phyloP scores from a whole-genome alignment of 2,113 vertebrate genomes.

The Martes martes region DNA sequence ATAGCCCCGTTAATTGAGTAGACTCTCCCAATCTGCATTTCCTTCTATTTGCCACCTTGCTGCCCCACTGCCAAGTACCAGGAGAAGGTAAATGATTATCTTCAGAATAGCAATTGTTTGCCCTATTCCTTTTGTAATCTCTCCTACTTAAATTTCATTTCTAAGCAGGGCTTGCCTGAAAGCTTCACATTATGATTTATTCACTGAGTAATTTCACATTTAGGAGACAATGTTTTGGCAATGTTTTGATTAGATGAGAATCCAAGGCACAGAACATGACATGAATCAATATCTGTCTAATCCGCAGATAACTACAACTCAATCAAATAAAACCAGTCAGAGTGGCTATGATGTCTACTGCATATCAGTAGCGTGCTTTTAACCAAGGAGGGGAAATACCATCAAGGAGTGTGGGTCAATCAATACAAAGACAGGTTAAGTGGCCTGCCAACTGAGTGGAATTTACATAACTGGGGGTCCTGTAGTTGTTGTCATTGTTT shows the following conservation, averaged over 20 bases:
- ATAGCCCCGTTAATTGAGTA: neutral
- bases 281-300: slow-evolving; percentile 64
- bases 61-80: neutral
- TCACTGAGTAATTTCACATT: slow-evolving; percentile 67
- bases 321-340: slow-evolving; percentile 31
- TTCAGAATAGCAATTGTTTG: neutral
- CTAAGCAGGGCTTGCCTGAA: slow-evolving; percentile 60
- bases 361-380: neutral
- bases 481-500: neutral
- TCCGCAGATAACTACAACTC: slow-evolving; percentile 57
- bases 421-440: neutral
- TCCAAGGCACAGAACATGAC: slow-evolving; percentile 38
- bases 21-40: neutral
- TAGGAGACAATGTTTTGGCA: slow-evolving; percentile 61
- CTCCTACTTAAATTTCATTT: slow-evolving; percentile 67
- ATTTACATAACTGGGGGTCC: neutral
- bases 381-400: neutral
- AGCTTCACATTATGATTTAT: slow-evolving; percentile 67
- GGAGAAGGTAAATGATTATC: neutral
- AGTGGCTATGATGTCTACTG: neutral
- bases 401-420: neutral
- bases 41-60: neutral
- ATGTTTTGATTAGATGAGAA: slow-evolving; percentile 71
- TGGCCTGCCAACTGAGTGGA: neutral
- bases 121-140: slow-evolving; percentile 31